These are phyloP conservation scores for Pholis gunnellus DNA, from an alignment of 2,113 vertebrate genomes.

Conservation along the genomic window DNA sequence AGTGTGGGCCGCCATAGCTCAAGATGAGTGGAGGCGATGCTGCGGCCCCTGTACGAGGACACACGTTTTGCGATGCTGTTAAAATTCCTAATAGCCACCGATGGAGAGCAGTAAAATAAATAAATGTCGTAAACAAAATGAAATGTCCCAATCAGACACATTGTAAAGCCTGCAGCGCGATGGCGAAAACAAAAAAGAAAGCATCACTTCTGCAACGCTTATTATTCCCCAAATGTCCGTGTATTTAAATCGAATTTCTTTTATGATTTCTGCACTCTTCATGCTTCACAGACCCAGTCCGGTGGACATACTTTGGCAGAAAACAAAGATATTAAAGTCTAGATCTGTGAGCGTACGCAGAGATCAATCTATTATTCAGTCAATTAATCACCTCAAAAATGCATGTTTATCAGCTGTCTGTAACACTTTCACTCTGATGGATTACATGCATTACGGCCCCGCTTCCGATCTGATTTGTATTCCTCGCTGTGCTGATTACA, in stretches of 20 bases:
- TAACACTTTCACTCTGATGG: conserved; percentile 79
- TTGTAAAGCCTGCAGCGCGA: conserved; percentile 47
- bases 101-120: conserved; percentile 62
- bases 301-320: conserved; percentile 10
- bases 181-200: conserved; percentile 11
- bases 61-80: conserved; percentile 29
- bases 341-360: conserved; percentile 45
- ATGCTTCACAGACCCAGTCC: conserved; percentile 13
- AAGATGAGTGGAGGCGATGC: neutral
- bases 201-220: conserved; percentile 28
- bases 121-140: conserved; percentile 58
- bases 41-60: neutral
- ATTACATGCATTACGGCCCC: conserved; percentile 78
- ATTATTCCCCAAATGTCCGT: conserved; percentile 51
- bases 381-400: conserved; percentile 80
- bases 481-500: conserved; percentile 80
- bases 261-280: conserved; percentile 32
- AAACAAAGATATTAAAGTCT: conserved; percentile 49
- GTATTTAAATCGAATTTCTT: conserved; percentile 49
- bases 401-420: conserved; percentile 80
- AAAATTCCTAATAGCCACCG: conserved; percentile 50
- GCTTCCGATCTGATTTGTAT: conserved; percentile 82
- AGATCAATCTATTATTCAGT: conserved; percentile 77
- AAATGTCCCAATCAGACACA: conserved; percentile 57
- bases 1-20: conserved; percentile 37